A percentile compares a stretch with the other conserved stretches of the same genome.
phyloP scores from a whole-genome alignment of 2,797 vertebrate genomes.

The Notolabrus celidotus region DNA sequence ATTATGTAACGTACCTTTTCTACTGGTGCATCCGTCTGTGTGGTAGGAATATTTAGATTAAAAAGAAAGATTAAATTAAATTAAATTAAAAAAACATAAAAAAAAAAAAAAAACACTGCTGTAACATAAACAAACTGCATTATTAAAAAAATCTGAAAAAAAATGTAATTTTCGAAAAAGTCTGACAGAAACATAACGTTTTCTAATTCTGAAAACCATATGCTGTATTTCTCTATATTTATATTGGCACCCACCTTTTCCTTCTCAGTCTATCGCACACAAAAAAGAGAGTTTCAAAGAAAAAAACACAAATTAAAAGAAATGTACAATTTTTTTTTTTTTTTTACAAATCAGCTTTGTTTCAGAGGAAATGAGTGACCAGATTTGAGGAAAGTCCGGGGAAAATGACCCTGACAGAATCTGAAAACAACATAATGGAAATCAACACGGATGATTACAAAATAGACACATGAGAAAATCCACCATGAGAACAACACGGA shows the following conservation, averaged over 20 bases:
- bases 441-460: slow-evolving; percentile 34
- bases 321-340: too few species aligned
- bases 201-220: too few species aligned
- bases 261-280: slow-evolving; percentile 52
- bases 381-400: slow-evolving; percentile 19
- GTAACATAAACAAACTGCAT: neutral
- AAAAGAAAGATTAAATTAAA: too few species aligned
- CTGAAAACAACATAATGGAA: slow-evolving; percentile 7
- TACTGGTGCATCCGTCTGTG: slow-evolving; percentile 56
- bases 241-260: slow-evolving; percentile 67
- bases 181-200: too few species aligned
- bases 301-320: slow-evolving; percentile 31
- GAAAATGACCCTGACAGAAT: slow-evolving; percentile 15
- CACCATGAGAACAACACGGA: slow-evolving; percentile 19
- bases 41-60: slow-evolving; percentile 19
- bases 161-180: neutral
- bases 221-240: neutral
- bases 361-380: neutral
- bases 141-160: neutral
- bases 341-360: neutral
- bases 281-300: slow-evolving; percentile 31
- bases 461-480: slow-evolving; percentile 26
- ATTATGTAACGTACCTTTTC: slow-evolving; percentile 70
- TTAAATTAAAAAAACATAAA: slow-evolving; percentile 29
- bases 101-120: slow-evolving; percentile 1